Evolutionary conservation across 2,797 vertebrate species (phyloP), one percentile per base, ranked within the genome.

Genomic region (Apogon hyalosoma): DNA sequence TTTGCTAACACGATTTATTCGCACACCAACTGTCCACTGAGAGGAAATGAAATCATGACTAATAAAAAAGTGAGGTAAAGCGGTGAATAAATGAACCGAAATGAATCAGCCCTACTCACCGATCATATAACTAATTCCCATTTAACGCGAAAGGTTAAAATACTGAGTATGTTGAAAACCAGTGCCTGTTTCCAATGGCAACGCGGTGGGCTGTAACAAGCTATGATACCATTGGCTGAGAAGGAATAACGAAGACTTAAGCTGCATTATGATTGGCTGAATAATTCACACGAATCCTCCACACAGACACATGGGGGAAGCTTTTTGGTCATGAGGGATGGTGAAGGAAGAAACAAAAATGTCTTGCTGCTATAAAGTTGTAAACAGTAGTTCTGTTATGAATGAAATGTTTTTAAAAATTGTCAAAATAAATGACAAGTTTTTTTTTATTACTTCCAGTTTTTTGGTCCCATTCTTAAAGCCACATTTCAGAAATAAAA

Each of bases 181-280:
- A 56, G 65, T 7, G 11, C 2, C 2, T 2, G 89, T 90, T 86
- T 68, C 72, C 69, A 50, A n/a, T 58, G 49, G 81, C 69, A 86
- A 92, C 90, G 57, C 7, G n/a, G 31, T 24, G 3, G 11, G 3
- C 12, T 3, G n/a, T 0, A 77, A 75, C 18, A 82, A 85, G 9
- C 63, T 41, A 2, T 0, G 0, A 61, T 3, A 1, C 46, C 3
- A 90, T 85, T 90, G 88, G 89, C 53, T n/a, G 12, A 51, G 1
- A 53, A 0, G 0, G 3, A 50, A 11, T 0, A 7, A 0, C 1
- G 1, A 1, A 11, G 0, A 15, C 18, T 52, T 11, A 87, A 67
- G 13, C 8, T 15, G 45, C 1, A 8, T 14, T 0, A 3, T 73
- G 76, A 89, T 88, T 90, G 88, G 90, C 15, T 46, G 2, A 2